Base-by-base conservation (phyloP, 2,888 invertebrate genomes). In the Philopedon plagiatum region DNA sequence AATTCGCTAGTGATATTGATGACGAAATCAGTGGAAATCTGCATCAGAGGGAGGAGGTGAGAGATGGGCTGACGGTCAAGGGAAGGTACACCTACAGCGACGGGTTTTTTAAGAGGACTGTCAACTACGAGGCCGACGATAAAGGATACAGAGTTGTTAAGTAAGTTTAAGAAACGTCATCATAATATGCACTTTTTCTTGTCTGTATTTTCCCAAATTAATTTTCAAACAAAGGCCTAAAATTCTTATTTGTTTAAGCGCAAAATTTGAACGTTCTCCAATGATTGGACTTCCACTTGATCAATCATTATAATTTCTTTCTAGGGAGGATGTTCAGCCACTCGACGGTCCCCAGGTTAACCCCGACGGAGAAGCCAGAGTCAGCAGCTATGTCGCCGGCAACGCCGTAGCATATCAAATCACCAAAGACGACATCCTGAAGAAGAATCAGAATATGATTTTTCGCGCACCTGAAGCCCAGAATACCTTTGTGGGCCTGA, bases 41-140 rank as follows among this genome's bases (percentile, higher is more conserved):
- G 21, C 83, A 85, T 44, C 76, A 81, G 54, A 79, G 86, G 5
- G 82, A 85, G 69, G 87, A 87, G 77, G 77, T 80, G 5, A 77
- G 87, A 29, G 85, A 87, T 63, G 86, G 86, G 0, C 77, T 81
- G 2, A 83, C 79, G 8, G 82, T 88, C 0, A 84, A 75, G 5
- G 90, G 90, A 5, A 83, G 83, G 74, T 90, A 90, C 79, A 86
- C 87, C 1, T 90, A 89, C 82, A 87, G 87, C 71, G 90, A 90
- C 81, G 90, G 90, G 0, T 89, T 81, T 76, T 87, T 86, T 71
- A 83, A 83, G 75, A 85, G 89, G 15, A 88, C 86, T 0, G 88
- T 89, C 0, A 81, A 85, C 71, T 90, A 90, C 78, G 86, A 86
- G 73, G 90, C 90, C 76, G 90, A 90, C 80, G 87, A 89, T 74